Evolutionary conservation across 2,797 vertebrate species (phyloP).

Genomic region (Limnodromus scolopaceus): DNA sequence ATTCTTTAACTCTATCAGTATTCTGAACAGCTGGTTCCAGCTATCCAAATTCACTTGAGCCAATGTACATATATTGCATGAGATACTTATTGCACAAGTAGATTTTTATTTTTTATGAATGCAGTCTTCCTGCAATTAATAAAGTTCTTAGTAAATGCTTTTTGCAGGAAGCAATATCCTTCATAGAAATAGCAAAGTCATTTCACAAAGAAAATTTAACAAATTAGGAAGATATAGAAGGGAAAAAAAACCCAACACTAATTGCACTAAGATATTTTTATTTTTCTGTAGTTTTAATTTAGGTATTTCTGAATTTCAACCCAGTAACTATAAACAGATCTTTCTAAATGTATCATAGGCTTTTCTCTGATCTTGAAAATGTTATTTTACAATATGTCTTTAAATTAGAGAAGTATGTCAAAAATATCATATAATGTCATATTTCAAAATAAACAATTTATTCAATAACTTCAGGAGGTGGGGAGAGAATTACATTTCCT

Average conservation of each 20-base stretch:
- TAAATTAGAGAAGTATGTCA: not conserved
- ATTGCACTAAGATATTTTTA: not conserved
- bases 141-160: not conserved
- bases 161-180: not conserved
- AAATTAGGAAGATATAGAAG: not conserved
- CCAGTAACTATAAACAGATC: not conserved
- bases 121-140: not conserved
- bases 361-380: not conserved
- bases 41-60: not conserved
- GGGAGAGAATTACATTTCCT: not conserved
- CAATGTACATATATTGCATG: not conserved
- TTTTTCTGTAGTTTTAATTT: not conserved
- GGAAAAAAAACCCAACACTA: not conserved
- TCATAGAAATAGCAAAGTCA: not conserved
- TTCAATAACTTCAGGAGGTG: not conserved
- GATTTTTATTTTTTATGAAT: not conserved
- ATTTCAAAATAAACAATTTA: slow-evolving; percentile 28
- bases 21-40: not conserved
- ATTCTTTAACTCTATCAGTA: not conserved
- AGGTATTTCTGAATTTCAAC: not conserved
- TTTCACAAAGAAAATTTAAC: not conserved
- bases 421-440: not conserved
- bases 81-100: not conserved
- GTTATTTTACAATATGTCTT: not conserved
- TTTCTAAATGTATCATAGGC: not conserved